Conservation (phyloP, 2,888 invertebrate species). For the Pollenia griseotomentosa region DNA sequence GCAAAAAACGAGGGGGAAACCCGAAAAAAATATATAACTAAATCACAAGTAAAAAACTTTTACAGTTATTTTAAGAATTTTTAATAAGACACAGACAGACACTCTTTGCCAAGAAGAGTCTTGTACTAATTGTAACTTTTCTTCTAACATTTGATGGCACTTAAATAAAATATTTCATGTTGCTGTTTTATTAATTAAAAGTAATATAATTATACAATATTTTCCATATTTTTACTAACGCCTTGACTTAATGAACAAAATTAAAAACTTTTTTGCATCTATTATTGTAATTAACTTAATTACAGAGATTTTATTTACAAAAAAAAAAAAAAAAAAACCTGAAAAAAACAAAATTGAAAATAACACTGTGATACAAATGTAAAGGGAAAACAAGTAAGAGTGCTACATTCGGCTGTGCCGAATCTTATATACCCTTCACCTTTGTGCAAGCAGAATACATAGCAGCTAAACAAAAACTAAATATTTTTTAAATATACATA, state of each 20-base stretch:
- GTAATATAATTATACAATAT: neutral
- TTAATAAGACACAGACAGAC: conserved; percentile 3
- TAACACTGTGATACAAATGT: neutral
- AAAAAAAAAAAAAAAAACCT: neutral
- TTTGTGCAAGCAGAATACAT: no score
- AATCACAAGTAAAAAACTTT: neutral
- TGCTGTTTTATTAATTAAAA: conserved; percentile 38
- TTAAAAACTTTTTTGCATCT: conserved; percentile 56
- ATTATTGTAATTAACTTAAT: conserved; percentile 40
- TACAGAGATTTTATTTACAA: conserved; percentile 1
- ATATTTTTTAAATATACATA: no score
- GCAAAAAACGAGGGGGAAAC: neutral
- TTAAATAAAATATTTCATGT: conserved; percentile 40
- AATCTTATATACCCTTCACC: no score
- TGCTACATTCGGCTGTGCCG: no score
- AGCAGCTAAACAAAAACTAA: no score
- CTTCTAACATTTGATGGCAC: conserved; percentile 26
- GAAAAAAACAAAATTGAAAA: neutral
- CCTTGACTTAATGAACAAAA: conserved; percentile 50
- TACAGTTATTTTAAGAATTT: neutral
- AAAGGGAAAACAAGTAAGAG: conserved; percentile 13
- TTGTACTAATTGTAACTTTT: neutral
- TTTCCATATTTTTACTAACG: conserved; percentile 19
- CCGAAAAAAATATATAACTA: neutral
- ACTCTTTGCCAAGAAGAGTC: neutral